Conservation (phyloP, 1,140 invertebrate species). For the Trypoxylus dichotomus region DNA sequence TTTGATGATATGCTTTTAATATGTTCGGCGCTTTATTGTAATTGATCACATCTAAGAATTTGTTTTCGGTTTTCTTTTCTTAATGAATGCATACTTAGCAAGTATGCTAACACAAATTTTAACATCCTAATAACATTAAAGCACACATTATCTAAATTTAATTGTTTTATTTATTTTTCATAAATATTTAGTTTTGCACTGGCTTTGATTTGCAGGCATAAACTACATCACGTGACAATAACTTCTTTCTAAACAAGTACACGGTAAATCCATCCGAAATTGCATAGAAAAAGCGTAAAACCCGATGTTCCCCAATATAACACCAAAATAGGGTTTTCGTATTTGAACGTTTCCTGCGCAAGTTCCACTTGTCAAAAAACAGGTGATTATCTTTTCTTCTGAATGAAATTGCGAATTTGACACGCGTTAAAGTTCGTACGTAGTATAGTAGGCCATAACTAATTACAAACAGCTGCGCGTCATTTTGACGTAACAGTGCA, state of each 20-base stretch:
- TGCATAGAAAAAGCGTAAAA: conserved; percentile 16
- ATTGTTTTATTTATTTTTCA: no score
- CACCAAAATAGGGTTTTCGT: background rate
- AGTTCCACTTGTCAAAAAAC: conserved; percentile 23
- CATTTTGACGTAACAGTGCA: conserved; percentile 29
- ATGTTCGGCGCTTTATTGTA: no score
- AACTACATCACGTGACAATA: background rate
- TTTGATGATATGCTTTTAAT: no score
- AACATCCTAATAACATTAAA: no score
- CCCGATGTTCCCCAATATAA: background rate
- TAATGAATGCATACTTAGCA: no score
- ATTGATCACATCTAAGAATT: no score
- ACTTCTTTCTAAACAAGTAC: background rate
- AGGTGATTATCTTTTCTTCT: conserved; percentile 29
- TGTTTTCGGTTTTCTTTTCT: no score
- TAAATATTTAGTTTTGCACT: no score
- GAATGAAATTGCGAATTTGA: conserved; percentile 27
- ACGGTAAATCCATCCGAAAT: background rate
- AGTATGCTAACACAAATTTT: no score
- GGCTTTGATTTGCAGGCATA: no score
- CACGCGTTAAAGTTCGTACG: conserved; percentile 27
- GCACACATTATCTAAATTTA: no score
- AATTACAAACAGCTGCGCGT: conserved; percentile 30
- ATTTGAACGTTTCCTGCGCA: background rate
- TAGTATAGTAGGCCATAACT: conserved; percentile 25